Evolutionary conservation across 2,113 vertebrate genomes (phyloP), one percentile per base, ranked within the genome.

Genomic region (Pterocles orientalis): DNA sequence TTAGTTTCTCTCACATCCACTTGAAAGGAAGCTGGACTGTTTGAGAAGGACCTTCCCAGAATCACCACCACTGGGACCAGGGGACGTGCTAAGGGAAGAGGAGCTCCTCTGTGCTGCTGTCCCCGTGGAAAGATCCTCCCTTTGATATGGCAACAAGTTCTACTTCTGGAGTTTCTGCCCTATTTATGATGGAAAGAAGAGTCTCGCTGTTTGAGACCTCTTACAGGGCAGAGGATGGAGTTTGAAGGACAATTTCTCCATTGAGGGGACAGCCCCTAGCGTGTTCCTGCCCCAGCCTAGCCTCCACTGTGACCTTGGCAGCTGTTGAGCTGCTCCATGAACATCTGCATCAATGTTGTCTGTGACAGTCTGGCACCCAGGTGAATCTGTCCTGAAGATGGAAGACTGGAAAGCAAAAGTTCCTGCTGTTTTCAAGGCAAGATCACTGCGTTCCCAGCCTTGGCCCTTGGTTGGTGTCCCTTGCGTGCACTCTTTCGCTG

Each of bases 401-500:
- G 20, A 56, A 47, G 5, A 48, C 33, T n/a, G 73, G 41, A 54
- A 83, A 68, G 68, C 47, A 58, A 25, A 2, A 3, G 19, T 51
- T 56, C 31, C 39, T 76, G 6, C 54, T 8, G 8, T 86, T 60
- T 77, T 36, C 72, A 60, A 34, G 54, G 64, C 16, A 34, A 84
- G 26, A 25, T 58, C 19, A 1, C 36, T 65, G 60, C 51, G 23
- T 69, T 58, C 45, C 45, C 10, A 6, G 26, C 53, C n/a, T 41
- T 60, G 36, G n/a, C n/a, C 3, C 25, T 34, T 64, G n/a, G 15
- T 34, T 64, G n/a, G 15, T 47, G 68, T 88, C 50, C 39, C 18
- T 51, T n/a, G 50, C 0, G 0, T 39, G 31, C 26, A 21, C 0
- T 69, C 58, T 25, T 72, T 43, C 26, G 56, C 17, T 79, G n/a